Evolutionary conservation across 2,888 invertebrate genomes (phyloP).

Genomic region (Erebia epiphron): DNA sequence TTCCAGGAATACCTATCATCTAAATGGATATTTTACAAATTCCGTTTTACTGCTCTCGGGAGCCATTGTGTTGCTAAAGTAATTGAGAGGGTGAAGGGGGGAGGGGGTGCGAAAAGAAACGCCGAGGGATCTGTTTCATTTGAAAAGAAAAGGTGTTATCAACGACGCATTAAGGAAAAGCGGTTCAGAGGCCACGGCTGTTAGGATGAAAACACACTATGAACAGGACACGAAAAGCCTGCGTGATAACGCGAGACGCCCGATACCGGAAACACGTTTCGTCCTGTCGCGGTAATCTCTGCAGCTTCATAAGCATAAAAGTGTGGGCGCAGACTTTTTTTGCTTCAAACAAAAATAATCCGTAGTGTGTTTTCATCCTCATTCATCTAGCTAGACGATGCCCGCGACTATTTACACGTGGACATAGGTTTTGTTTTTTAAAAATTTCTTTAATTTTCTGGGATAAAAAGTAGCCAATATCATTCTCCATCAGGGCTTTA

Average conservation of each 20-base stretch:
- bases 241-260: background rate
- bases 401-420: too few relatives aligned
- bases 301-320: too few relatives aligned
- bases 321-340: too few relatives aligned
- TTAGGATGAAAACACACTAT: background rate
- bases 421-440: too few relatives aligned
- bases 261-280: too few relatives aligned
- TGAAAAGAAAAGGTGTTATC: conserved; percentile 10
- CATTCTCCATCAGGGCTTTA: too few relatives aligned
- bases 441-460: too few relatives aligned
- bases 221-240: background rate
- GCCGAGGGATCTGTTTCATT: background rate
- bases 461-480: too few relatives aligned
- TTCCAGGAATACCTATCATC: background rate
- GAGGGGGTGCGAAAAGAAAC: conserved; percentile 5
- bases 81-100: conserved; percentile 2
- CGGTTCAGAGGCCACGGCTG: background rate
- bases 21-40: conserved; percentile 17
- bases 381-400: too few relatives aligned
- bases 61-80: conserved; percentile 18
- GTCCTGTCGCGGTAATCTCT: too few relatives aligned
- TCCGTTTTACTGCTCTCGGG: conserved; percentile 3
- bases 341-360: too few relatives aligned
- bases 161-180: conserved; percentile 7
- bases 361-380: too few relatives aligned